Conservation (phyloP, 2,888 invertebrate genomes). For the Oligia fasciuncula region DNA sequence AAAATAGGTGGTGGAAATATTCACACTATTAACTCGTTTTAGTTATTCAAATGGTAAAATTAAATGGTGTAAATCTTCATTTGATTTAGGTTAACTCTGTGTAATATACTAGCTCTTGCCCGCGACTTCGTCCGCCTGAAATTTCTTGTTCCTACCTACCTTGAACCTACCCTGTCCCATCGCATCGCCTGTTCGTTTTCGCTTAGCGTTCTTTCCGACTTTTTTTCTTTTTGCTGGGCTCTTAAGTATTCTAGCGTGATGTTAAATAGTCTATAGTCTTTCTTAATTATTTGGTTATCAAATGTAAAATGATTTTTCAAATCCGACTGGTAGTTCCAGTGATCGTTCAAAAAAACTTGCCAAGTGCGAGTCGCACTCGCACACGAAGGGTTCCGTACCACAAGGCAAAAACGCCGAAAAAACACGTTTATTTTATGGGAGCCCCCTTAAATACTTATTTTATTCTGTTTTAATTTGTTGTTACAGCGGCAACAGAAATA, state of each 20-base stretch:
- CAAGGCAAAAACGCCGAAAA: too few species aligned
- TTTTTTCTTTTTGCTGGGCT: neutral
- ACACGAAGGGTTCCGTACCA: too few species aligned
- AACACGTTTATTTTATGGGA: too few species aligned
- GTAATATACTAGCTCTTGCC: neutral
- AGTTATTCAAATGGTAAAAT: constrained; percentile 22
- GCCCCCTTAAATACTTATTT: too few species aligned
- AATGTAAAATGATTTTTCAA: neutral
- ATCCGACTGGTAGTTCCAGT: neutral
- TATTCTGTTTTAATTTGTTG: too few species aligned
- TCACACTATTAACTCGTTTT: constrained; percentile 35
- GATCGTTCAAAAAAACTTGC: neutral
- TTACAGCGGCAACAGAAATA: too few species aligned
- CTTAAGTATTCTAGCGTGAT: neutral
- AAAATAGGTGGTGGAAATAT: constrained; percentile 28
- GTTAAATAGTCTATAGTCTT: neutral
- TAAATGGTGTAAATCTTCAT: neutral
- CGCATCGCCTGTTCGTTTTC: neutral
- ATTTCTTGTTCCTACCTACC: neutral
- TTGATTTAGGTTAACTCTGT: neutral
- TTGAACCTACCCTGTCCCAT: neutral
- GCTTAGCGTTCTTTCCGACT: neutral
- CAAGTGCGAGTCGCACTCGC: too few species aligned
- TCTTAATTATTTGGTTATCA: neutral
- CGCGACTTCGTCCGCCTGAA: neutral